A percentile compares a stretch with the other conserved stretches of the same genome.
phyloP scores from a whole-genome alignment of 2,797 vertebrate species.

The Syngnathus rostellatus region DNA sequence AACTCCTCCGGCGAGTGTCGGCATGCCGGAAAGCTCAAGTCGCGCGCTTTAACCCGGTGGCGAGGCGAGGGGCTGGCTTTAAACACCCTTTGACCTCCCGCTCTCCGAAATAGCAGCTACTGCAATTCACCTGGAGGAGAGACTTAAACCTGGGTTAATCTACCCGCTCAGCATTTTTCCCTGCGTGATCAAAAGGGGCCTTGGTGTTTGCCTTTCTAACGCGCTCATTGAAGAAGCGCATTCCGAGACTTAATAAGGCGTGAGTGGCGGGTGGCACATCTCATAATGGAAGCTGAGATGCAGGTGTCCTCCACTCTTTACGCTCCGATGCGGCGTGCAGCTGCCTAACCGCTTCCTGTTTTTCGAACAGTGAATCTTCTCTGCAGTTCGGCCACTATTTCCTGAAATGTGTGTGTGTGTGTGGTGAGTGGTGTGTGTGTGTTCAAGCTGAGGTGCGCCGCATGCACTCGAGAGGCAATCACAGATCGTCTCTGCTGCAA shows the following conservation, averaged over 20 bases:
- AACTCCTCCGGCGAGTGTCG: conserved; percentile 19
- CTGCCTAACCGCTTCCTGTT: conserved; percentile 70
- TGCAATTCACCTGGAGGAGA: conserved; percentile 41
- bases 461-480: conserved; percentile 45
- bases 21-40: conserved; percentile 43
- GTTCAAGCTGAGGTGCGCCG: conserved; percentile 8
- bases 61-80: conserved; percentile 36
- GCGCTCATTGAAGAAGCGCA: background rate
- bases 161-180: conserved; percentile 42
- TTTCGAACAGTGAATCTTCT: conserved; percentile 66
- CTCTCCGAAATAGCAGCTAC: conserved; percentile 52
- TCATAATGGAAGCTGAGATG: background rate
- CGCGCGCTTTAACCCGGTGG: conserved; percentile 48
- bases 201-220: conserved; percentile 17
- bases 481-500: conserved; percentile 36
- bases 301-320: background rate
- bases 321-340: conserved; percentile 29
- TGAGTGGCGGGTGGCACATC: background rate
- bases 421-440: conserved; percentile 39
- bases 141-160: conserved; percentile 50
- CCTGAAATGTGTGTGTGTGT: conserved; percentile 59
- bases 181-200: conserved; percentile 27
- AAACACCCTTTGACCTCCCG: conserved; percentile 28
- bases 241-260: conserved; percentile 2
- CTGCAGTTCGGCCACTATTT: conserved; percentile 65